A percentile compares a stretch with the other conserved stretches of the same genome.
phyloP scores from a whole-genome alignment of 2,888 invertebrate species.

The Hydrotaea cyrtoneurina region DNA sequence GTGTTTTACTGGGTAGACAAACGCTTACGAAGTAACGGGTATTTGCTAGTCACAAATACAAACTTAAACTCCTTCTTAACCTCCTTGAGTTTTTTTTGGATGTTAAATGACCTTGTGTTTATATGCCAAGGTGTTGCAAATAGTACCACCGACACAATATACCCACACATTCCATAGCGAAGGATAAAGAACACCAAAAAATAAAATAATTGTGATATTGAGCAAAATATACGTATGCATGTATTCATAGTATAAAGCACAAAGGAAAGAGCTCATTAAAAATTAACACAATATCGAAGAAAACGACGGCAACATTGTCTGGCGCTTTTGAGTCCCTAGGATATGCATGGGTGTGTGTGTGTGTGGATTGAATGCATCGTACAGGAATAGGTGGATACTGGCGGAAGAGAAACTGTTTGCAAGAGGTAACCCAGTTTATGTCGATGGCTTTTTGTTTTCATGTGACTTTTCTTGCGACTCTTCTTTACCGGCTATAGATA shows the following conservation, averaged over 20 bases:
- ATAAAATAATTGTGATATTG: too few species aligned
- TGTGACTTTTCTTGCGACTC: neutral
- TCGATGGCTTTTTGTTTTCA: neutral
- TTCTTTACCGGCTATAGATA: constrained; percentile 4
- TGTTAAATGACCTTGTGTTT: too few species aligned
- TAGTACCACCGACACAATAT: too few species aligned
- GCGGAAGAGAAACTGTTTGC: constrained; percentile 15
- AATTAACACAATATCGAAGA: constrained; percentile 63
- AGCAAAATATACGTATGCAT: neutral
- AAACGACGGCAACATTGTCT: constrained; percentile 40
- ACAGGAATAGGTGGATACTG: constrained; percentile 2
- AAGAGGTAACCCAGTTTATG: constrained; percentile 24
- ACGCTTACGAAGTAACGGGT: too few species aligned
- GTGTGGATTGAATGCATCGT: neutral
- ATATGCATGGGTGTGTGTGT: neutral
- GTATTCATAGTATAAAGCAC: constrained; percentile 25
- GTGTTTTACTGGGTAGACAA: too few species aligned
- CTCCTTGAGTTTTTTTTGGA: too few species aligned
- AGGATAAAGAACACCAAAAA: too few species aligned
- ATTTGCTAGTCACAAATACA: too few species aligned
- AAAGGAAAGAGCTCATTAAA: constrained; percentile 63
- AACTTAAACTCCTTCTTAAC: too few species aligned
- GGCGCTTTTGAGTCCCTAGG: neutral
- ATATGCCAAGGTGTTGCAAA: too few species aligned
- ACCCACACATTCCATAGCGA: too few species aligned